phyloP scores from a whole-genome alignment of 2,113 vertebrate genomes.

The Clarias magur region DNA sequence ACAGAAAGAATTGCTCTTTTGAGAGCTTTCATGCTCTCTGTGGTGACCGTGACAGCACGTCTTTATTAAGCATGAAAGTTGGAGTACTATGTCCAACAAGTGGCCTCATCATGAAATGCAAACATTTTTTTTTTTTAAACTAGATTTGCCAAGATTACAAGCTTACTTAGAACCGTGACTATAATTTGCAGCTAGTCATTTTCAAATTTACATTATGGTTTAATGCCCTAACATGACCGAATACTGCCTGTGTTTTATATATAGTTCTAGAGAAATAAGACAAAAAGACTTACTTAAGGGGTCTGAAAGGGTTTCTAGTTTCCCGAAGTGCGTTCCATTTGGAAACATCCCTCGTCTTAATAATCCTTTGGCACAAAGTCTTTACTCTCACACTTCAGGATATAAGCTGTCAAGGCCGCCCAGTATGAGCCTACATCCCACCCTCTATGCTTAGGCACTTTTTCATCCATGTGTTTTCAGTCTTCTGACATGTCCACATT shows the following conservation, averaged over 20 bases:
- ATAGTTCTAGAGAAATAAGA: neutral
- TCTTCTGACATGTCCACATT: constrained; percentile 13
- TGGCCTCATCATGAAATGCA: neutral
- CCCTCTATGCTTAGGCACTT: neutral
- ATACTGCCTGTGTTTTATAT: neutral
- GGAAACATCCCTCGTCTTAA: neutral
- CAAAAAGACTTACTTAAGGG: neutral
- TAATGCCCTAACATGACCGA: neutral
- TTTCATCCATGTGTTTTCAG: neutral
- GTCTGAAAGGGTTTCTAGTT: neutral
- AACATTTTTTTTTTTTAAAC: too few relatives aligned
- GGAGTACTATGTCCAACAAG: neutral
- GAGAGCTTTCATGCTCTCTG: neutral
- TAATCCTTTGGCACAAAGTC: neutral
- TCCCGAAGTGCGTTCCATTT: neutral
- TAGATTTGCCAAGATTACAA: neutral
- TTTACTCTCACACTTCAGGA: neutral
- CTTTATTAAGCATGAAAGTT: neutral
- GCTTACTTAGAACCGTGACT: neutral
- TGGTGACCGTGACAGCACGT: neutral
- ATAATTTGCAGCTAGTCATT: neutral
- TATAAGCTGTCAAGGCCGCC: neutral
- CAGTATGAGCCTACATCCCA: neutral
- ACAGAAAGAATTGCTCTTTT: neutral
- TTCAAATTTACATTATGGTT: neutral